phyloP scores from a whole-genome alignment of 64 coral and sea anemone genomes.

The Stylophora pistillata region DNA sequence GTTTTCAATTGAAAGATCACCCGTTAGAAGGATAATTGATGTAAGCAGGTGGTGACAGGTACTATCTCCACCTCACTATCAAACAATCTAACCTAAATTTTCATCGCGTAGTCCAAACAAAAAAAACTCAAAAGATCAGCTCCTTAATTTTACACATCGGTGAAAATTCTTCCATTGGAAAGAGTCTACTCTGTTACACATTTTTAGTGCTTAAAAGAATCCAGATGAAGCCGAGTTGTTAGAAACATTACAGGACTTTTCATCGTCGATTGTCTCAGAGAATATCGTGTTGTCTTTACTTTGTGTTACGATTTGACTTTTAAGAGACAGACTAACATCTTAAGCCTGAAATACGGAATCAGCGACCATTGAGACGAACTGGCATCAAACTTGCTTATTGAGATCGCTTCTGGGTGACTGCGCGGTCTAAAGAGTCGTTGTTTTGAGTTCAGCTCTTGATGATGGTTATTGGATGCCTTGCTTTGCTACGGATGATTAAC shows the following conservation, averaged over 20 bases:
- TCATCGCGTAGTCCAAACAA: not conserved
- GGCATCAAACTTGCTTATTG: not conserved
- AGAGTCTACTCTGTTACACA: too few species aligned
- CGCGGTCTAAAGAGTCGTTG: not conserved
- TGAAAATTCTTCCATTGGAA: not conserved
- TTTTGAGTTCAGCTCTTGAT: not conserved
- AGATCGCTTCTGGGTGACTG: not conserved
- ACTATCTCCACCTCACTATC: not conserved
- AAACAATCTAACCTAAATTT: conserved; percentile 11
- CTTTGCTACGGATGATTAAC: not conserved
- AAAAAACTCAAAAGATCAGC: not conserved
- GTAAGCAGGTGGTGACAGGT: conserved; percentile 12
- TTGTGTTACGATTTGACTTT: too few species aligned
- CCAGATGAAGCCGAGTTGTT: too few species aligned
- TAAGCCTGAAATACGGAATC: too few species aligned
- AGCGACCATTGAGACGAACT: not conserved
- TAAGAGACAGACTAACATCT: too few species aligned
- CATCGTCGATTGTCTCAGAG: too few species aligned
- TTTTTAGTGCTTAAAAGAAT: too few species aligned
- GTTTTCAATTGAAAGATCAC: not conserved
- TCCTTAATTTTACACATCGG: not conserved
- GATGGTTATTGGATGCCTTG: not conserved
- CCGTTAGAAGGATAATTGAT: conserved; percentile 15
- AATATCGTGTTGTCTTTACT: too few species aligned
- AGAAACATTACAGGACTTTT: too few species aligned